Conservation (phyloP, 1,140 invertebrate species). For the Eufriesea mexicana region DNA sequence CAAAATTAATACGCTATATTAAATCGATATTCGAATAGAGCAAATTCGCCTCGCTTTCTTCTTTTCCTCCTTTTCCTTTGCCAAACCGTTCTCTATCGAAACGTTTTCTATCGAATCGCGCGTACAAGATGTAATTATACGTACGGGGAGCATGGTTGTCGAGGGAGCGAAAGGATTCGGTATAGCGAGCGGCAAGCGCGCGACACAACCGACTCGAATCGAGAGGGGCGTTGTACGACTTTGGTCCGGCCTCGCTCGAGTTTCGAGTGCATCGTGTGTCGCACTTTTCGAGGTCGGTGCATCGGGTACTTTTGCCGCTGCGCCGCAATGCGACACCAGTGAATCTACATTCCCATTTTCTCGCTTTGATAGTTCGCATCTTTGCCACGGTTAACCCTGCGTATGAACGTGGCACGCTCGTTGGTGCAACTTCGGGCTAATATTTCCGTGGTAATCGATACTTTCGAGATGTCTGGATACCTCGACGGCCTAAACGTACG, state of each 20-base stretch:
- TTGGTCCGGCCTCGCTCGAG: constrained; percentile 67
- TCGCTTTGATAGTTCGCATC: constrained; percentile 23
- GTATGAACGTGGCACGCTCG: not conserved
- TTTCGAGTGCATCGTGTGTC: constrained; percentile 67
- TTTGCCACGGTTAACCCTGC: not conserved
- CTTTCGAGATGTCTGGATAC: no score
- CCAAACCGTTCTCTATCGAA: no score
- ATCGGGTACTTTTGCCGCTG: constrained; percentile 65
- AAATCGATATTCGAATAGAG: no score
- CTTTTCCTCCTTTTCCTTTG: no score
- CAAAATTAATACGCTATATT: no score
- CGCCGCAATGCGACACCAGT: constrained; percentile 69
- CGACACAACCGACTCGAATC: constrained; percentile 33
- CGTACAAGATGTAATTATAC: no score
- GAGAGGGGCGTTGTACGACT: constrained; percentile 62
- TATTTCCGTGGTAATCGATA: not conserved
- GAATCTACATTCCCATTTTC: constrained; percentile 56
- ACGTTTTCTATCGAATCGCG: no score
- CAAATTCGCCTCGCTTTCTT: no score
- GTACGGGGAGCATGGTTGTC: not conserved
- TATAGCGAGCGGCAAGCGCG: not conserved
- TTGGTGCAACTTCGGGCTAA: not conserved
- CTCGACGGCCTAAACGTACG: no score
- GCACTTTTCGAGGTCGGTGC: constrained; percentile 70
- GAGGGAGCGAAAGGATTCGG: not conserved